These are phyloP conservation scores for Ahaetulla prasina DNA, from an alignment of 2,113 vertebrate genomes.

Conservation along the genomic window DNA sequence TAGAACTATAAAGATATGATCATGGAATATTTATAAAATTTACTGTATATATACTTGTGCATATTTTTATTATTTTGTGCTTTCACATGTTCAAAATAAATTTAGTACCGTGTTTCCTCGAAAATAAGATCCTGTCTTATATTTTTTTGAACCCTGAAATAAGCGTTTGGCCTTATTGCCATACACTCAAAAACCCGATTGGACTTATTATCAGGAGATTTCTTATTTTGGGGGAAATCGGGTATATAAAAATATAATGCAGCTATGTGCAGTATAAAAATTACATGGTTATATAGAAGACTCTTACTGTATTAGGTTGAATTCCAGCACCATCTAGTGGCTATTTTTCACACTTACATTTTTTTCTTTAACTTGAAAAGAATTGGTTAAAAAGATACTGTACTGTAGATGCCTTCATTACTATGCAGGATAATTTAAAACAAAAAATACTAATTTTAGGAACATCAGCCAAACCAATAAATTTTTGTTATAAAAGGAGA, in stretches of 20 bases:
- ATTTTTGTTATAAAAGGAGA: background rate
- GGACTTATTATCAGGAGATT: no score
- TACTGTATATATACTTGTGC: background rate
- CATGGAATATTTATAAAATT: background rate
- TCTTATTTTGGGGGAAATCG: no score
- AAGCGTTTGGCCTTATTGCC: no score
- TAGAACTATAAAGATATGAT: background rate
- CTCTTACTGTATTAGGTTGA: constrained; percentile 15
- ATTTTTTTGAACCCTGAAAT: no score
- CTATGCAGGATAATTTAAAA: background rate
- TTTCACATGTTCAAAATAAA: background rate
- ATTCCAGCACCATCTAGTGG: constrained; percentile 65
- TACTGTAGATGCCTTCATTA: background rate
- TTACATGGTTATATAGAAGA: background rate
- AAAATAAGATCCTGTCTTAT: no score
- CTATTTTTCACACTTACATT: constrained; percentile 1
- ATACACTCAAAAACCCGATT: no score
- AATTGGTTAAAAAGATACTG: background rate
- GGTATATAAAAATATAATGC: background rate
- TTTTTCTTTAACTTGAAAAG: background rate
- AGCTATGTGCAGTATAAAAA: background rate
- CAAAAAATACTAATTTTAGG: background rate
- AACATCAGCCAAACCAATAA: background rate
- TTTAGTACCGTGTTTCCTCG: no score
- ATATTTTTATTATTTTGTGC: background rate